Conservation (phyloP, 2,113 vertebrate species). For the Nesogale talazaci region DNA sequence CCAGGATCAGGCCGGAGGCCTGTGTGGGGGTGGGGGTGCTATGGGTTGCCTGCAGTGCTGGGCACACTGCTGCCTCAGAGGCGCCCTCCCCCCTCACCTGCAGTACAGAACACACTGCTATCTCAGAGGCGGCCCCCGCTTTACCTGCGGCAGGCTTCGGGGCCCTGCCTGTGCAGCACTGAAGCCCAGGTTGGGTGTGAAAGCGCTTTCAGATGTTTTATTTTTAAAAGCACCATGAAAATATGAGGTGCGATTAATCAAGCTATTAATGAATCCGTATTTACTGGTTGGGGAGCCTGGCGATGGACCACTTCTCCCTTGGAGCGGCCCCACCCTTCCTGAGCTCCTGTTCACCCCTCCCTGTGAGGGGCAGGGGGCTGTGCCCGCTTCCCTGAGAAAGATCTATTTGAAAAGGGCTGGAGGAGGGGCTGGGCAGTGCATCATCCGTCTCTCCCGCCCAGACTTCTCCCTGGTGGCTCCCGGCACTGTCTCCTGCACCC, state of each 20-base stretch:
- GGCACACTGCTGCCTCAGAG: background rate
- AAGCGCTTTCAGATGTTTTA: conserved; percentile 77
- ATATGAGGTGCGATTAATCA: conserved; percentile 80
- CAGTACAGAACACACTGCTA: background rate
- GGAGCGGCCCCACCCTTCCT: background rate
- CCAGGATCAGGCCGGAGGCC: background rate
- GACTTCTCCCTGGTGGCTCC: background rate
- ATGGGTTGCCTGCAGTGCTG: rapidly evolving
- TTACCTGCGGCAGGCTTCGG: background rate
- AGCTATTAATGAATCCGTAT: conserved; percentile 70
- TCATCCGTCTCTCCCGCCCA: background rate
- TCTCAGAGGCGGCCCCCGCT: background rate
- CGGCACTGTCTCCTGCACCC: rapidly evolving
- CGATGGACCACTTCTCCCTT: background rate
- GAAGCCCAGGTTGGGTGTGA: conserved; percentile 66
- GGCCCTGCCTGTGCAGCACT: background rate
- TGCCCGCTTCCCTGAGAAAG: background rate
- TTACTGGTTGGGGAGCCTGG: background rate
- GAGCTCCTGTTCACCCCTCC: background rate
- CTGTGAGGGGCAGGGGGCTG: rapidly evolving
- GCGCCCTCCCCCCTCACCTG: background rate
- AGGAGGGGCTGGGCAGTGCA: background rate
- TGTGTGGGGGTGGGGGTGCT: background rate
- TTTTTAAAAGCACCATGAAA: conserved; percentile 76
- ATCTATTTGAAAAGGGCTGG: too few relatives aligned